A percentile compares a stretch with the other conserved stretches of the same genome.
phyloP scores from a whole-genome alignment of 2,888 invertebrate genomes.

The Pharmacophagus antenor region DNA sequence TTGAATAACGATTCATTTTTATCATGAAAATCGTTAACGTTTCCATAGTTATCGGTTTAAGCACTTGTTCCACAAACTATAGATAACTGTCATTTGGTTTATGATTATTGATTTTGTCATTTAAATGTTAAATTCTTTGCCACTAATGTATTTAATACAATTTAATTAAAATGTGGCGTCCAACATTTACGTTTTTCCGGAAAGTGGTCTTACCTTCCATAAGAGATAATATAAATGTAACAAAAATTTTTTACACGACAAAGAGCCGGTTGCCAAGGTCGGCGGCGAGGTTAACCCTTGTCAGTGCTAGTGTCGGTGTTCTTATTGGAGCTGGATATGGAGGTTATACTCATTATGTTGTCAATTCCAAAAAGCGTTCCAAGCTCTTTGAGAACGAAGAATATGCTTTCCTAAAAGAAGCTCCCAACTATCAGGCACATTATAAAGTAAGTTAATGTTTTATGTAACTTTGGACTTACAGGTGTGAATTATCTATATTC shows the following conservation, averaged over 20 bases:
- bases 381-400: slow-evolving; percentile 58
- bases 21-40: background rate
- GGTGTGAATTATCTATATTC: background rate
- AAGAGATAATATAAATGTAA: slow-evolving; percentile 51
- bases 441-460: slow-evolving; percentile 59
- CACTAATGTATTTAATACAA: background rate
- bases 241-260: slow-evolving; percentile 58
- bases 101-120: background rate
- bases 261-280: slow-evolving; percentile 63
- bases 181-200: slow-evolving; percentile 55
- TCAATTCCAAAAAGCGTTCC: slow-evolving; percentile 58
- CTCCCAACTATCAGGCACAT: slow-evolving; percentile 77
- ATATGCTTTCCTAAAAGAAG: slow-evolving; percentile 64
- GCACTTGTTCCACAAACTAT: background rate
- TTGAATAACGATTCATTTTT: background rate
- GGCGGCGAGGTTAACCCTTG: slow-evolving; percentile 74
- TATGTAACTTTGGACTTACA: background rate
- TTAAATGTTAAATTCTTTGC: background rate
- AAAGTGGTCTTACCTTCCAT: slow-evolving; percentile 57
- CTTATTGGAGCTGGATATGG: slow-evolving; percentile 79
- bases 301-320: slow-evolving; percentile 82
- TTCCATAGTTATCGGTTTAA: background rate
- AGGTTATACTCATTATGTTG: slow-evolving; percentile 74
- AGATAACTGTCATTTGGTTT: background rate
- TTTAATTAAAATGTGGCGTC: slow-evolving; percentile 61